Evolutionary conservation across 2,888 invertebrate species (phyloP).

Genomic region (Sympetrum striolatum): DNA sequence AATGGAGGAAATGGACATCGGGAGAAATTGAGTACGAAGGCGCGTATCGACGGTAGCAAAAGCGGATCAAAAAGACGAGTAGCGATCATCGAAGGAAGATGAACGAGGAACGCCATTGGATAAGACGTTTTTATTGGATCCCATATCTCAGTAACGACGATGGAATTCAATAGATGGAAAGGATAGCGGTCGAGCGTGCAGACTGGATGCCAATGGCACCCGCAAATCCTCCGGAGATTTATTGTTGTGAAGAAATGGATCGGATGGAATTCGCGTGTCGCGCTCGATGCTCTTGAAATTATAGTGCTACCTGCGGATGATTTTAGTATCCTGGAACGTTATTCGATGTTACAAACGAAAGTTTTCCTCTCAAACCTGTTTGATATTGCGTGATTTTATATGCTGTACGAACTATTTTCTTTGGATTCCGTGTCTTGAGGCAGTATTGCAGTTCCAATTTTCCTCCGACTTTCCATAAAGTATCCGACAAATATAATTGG

Average conservation of each 20-base stretch:
- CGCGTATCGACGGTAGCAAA: neutral
- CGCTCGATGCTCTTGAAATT: neutral
- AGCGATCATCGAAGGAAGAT: neutral
- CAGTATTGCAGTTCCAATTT: too few relatives aligned
- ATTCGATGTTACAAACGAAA: too few relatives aligned
- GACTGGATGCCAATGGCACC: neutral
- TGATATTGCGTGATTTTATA: too few relatives aligned
- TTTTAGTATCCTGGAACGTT: too few relatives aligned
- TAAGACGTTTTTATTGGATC: neutral
- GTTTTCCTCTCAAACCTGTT: too few relatives aligned
- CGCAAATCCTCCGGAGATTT: neutral
- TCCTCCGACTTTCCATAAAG: too few relatives aligned
- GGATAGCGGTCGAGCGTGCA: neutral
- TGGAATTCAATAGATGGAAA: neutral
- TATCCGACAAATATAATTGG: too few relatives aligned
- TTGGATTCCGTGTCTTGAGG: too few relatives aligned
- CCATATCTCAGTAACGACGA: neutral
- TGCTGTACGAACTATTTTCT: too few relatives aligned
- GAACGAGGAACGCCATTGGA: neutral
- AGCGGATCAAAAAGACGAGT: neutral
- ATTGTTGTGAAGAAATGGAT: neutral
- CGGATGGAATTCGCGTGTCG: neutral
- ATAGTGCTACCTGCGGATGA: too few relatives aligned
- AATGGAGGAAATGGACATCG: neutral
- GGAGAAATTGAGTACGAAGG: neutral